Evolutionary conservation across 2,797 vertebrate genomes (phyloP).

Genomic region (Vireo griseus): DNA sequence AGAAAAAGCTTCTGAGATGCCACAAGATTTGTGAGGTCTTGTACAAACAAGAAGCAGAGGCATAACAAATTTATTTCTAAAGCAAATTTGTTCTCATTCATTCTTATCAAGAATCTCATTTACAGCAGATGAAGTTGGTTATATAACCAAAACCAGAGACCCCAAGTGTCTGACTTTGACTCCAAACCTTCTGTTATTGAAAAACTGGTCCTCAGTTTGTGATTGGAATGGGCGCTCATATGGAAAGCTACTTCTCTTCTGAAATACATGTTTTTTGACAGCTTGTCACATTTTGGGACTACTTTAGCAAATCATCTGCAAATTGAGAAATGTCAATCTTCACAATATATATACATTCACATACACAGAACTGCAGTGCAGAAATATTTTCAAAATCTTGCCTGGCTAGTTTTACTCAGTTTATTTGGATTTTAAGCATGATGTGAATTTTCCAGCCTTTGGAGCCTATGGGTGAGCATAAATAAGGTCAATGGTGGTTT

Average conservation of each 20-base stretch:
- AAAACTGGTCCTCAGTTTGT: conserved; percentile 27
- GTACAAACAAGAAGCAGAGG: conserved; percentile 31
- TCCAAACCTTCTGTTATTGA: conserved; percentile 55
- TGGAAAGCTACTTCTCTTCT: conserved; percentile 47
- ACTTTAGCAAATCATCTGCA: conserved; percentile 72
- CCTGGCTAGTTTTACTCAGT: conserved; percentile 37
- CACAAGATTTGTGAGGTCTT: conserved; percentile 23
- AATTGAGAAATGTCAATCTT: conserved; percentile 71
- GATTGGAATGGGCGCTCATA: conserved; percentile 40
- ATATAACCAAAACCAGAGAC: conserved; percentile 27
- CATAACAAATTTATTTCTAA: conserved; percentile 36
- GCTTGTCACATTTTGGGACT: conserved; percentile 58
- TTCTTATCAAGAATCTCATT: conserved; percentile 43
- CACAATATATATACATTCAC: conserved; percentile 54
- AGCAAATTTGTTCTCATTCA: conserved; percentile 47
- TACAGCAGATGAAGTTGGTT: neutral
- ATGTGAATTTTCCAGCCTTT: conserved; percentile 55
- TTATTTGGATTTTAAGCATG: conserved; percentile 55
- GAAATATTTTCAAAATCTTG: conserved; percentile 64
- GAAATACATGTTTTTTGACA: conserved; percentile 60
- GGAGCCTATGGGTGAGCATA: conserved; percentile 37
- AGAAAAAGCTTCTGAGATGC: neutral
- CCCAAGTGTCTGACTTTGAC: conserved; percentile 45
- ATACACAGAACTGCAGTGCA: conserved; percentile 56
- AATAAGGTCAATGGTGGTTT: conserved; percentile 60